phyloP scores from a whole-genome alignment of 2,797 vertebrate genomes.

The Ciconia nigra region DNA sequence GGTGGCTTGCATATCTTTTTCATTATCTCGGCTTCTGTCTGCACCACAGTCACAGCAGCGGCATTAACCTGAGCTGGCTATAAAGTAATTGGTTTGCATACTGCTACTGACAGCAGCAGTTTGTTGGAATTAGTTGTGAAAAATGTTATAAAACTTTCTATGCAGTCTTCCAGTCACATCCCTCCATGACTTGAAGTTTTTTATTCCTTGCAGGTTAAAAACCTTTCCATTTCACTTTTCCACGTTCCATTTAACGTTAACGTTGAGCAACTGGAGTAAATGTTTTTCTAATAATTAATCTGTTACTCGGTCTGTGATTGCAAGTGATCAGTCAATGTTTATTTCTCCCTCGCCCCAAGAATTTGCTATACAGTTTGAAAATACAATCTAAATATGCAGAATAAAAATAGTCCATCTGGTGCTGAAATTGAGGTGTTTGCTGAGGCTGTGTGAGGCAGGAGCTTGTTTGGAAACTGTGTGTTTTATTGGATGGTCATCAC shows the following conservation, averaged over 20 bases:
- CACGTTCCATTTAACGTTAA: neutral
- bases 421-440: neutral
- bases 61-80: neutral
- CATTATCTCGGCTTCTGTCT: neutral
- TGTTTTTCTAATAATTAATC: neutral
- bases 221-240: neutral
- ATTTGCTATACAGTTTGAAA: neutral
- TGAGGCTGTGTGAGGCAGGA: neutral
- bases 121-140: neutral
- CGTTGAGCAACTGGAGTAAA: rapidly evolving
- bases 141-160: neutral
- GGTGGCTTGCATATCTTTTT: neutral
- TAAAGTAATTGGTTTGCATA: neutral
- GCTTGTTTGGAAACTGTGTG: neutral
- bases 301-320: neutral
- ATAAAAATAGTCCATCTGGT: neutral
- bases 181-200: neutral
- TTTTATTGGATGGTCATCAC: neutral
- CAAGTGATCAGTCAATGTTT: neutral
- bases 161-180: neutral
- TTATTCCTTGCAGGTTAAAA: neutral
- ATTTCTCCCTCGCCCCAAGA: neutral
- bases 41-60: neutral
- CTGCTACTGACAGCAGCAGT: neutral
- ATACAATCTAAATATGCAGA: neutral